phyloP scores from a whole-genome alignment of 2,797 vertebrate species.

The Labroides dimidiatus region DNA sequence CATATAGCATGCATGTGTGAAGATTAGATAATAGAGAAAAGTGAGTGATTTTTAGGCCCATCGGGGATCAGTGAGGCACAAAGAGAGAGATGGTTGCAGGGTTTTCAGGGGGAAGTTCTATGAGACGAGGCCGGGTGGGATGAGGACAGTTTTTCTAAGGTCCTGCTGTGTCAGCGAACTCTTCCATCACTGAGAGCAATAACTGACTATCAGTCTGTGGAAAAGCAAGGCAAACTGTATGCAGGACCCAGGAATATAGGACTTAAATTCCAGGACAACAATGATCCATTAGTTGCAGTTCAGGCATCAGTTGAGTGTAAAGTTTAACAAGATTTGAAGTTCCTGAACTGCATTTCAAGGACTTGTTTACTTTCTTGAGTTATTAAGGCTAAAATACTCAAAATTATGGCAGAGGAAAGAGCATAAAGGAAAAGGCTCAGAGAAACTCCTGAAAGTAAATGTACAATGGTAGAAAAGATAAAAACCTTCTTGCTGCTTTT shows the following conservation, averaged over 20 bases:
- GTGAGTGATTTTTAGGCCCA: slow-evolving; percentile 47
- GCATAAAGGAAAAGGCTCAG: no score
- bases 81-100: slow-evolving; percentile 4
- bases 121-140: slow-evolving; percentile 45
- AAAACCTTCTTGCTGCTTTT: no score
- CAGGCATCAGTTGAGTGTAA: not conserved
- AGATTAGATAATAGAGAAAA: slow-evolving; percentile 27
- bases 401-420: not conserved
- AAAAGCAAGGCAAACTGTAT: slow-evolving; percentile 4
- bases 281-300: not conserved
- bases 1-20: slow-evolving; percentile 2
- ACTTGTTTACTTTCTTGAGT: not conserved
- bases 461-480: no score
- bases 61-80: slow-evolving; percentile 44
- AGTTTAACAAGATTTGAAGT: not conserved
- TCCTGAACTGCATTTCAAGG: not conserved
- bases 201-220: slow-evolving; percentile 32
- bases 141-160: slow-evolving; percentile 67
- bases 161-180: slow-evolving; percentile 69
- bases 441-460: no score
- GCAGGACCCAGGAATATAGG: not conserved
- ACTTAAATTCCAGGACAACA: no score
- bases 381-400: not conserved
- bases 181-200: slow-evolving; percentile 51
- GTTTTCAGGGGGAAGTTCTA: slow-evolving; percentile 30